Base-by-base conservation (phyloP, 2,113 vertebrate species). In the Chascanopsetta lugubris region DNA sequence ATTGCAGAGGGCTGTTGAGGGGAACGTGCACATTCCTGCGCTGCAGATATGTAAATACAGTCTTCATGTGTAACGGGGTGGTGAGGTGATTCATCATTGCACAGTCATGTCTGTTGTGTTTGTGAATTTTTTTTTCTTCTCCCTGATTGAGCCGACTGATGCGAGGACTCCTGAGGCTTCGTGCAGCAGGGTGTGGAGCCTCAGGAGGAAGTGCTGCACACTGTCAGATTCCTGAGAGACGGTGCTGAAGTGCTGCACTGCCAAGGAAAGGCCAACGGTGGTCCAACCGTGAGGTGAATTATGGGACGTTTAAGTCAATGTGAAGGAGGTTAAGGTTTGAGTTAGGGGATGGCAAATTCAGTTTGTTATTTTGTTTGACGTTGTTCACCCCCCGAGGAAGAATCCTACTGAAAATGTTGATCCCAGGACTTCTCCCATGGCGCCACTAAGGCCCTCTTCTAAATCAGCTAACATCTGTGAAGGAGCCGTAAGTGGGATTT, bases 91-190 rank as follows among this genome's bases (percentile, higher is more conserved):
- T 69, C 20, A 81, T 87, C 79, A 79, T 57, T 34, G 34, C 12
- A 36, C 34, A 13, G 10, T 45, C 20, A 45, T 45, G 64, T 59
- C 34, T 49, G 58, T n/a, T 30, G 50, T 62, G 62, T 84, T 82
- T 83, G 81, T 64, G 75, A 69, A 83, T 77, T 36, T 74, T 84
- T n/a, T n/a, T n/a, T n/a, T n/a, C n/a, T n/a, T n/a, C n/a, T n/a
- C n/a, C 67, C 53, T 77, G 60, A 86, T 87, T 77, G 68, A 64
- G 66, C 51, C 20, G 48, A 61, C 22, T 26, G 56, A 78, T 70
- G 32, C 34, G 0, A 68, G 49, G 49, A 74, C 63, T 42, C 46
- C 49, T 26, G 45, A 59, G 59, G 54, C 22, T 53, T 25, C 13
- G 8, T 5, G 47, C 12, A 34, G 30, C 20, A 69, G n/a, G 26